These are phyloP conservation scores for Martes martes DNA, from an alignment of 2,113 vertebrate species.

Conservation along the genomic window DNA sequence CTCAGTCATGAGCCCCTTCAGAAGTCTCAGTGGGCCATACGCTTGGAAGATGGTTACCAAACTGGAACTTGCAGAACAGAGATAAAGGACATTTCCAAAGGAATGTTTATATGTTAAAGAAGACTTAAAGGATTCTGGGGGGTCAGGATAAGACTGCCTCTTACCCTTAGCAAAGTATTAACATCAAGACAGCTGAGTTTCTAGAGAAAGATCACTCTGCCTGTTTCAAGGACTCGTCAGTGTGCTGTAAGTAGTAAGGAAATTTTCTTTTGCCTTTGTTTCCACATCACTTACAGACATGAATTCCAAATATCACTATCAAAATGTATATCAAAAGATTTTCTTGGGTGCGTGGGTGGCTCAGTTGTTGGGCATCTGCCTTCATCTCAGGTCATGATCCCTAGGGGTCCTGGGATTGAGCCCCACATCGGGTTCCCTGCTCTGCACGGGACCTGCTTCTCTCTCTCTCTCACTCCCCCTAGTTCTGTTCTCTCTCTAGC, in stretches of 20 bases:
- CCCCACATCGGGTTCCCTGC: too few relatives aligned
- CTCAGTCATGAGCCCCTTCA: neutral
- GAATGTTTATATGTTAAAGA: neutral
- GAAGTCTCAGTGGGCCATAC: neutral
- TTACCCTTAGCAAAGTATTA: neutral
- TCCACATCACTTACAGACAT: neutral
- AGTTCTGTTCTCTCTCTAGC: too few relatives aligned
- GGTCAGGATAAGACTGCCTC: neutral
- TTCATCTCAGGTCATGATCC: too few relatives aligned
- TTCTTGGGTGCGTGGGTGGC: too few relatives aligned
- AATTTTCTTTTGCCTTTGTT: neutral
- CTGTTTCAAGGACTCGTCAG: neutral
- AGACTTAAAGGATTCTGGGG: neutral
- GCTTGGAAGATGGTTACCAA: neutral
- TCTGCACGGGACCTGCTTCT: too few relatives aligned
- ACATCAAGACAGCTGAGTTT: neutral
- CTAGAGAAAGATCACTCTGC: neutral
- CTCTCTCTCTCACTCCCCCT: too few relatives aligned
- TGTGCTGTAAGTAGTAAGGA: neutral
- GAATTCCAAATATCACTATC: neutral
- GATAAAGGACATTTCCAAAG: neutral
- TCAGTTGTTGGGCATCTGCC: too few relatives aligned
- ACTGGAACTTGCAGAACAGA: neutral
- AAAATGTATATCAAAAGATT: neutral
- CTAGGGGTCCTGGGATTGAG: too few relatives aligned